A percentile compares a stretch with the other conserved stretches of the same genome.
Evolutionary conservation across 2,888 invertebrate genomes (phyloP).

Genomic region (Oxycera nigricornis): DNA sequence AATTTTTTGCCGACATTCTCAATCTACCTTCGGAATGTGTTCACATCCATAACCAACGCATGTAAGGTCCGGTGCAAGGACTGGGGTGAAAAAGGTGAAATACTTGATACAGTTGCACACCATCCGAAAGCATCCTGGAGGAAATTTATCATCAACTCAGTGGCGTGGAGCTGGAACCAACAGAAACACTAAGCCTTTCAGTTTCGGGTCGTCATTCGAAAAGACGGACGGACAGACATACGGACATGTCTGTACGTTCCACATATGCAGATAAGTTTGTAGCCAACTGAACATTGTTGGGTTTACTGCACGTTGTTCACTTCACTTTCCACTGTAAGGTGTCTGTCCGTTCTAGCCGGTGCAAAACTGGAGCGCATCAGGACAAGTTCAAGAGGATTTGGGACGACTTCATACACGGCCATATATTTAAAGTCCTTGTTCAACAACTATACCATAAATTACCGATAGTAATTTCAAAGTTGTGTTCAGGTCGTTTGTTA

Average conservation of each 20-base stretch:
- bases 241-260: neutral
- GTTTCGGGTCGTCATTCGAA: conserved; percentile 26
- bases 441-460: conserved; percentile 51
- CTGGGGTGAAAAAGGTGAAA: neutral
- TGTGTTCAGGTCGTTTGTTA: conserved; percentile 52
- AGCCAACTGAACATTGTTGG: conserved; percentile 23
- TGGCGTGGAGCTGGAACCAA: conserved; percentile 37
- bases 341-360: neutral
- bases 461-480: conserved; percentile 52
- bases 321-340: conserved; percentile 3
- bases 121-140: neutral
- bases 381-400: conserved; percentile 22
- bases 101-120: conserved; percentile 32
- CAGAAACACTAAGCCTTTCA: conserved; percentile 25
- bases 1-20: no score
- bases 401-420: conserved; percentile 38
- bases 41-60: no score
- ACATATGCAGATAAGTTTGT: neutral
- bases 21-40: no score
- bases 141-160: conserved; percentile 40
- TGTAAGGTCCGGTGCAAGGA: no score
- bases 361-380: conserved; percentile 3
- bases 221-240: conserved; percentile 6
- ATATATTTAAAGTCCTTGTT: conserved; percentile 51
- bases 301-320: conserved; percentile 13